Conservation (phyloP, 2,797 vertebrate species). For the Pseudotriccus pelzelni region DNA sequence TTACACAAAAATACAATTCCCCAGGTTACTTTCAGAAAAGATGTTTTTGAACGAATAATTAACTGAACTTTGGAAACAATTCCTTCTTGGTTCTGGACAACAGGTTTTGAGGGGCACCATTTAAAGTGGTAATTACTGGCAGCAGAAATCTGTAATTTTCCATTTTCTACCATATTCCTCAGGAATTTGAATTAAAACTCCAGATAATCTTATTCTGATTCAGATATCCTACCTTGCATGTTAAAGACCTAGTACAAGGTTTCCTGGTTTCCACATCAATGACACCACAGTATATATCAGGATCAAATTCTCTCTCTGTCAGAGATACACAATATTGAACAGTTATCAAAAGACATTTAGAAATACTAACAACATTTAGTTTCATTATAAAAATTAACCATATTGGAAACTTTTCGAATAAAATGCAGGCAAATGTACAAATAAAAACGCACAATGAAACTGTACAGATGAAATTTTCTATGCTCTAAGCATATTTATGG, state of each 20-base stretch:
- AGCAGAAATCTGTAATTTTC: neutral
- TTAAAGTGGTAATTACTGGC: neutral
- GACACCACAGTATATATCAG: conserved; percentile 98
- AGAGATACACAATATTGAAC: conserved; percentile 34
- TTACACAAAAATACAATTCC: neutral
- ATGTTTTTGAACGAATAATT: neutral
- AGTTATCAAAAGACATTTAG: neutral
- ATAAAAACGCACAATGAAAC: neutral
- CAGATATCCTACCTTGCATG: conserved; percentile 90
- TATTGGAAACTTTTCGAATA: neutral
- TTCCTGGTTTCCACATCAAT: conserved; percentile 94
- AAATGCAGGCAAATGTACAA: neutral
- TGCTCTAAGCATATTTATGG: neutral
- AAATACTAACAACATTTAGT: neutral
- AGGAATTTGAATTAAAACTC: neutral
- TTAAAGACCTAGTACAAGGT: conserved; percentile 98
- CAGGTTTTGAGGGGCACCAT: neutral
- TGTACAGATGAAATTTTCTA: neutral
- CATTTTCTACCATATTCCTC: neutral
- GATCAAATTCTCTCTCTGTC: conserved; percentile 96
- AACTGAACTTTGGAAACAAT: neutral
- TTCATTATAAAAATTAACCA: neutral
- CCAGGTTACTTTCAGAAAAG: neutral
- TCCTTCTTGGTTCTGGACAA: neutral
- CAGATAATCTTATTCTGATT: neutral